A percentile compares a stretch with the other conserved stretches of the same genome.
These are phyloP conservation scores for Periplaneta americana DNA, from an alignment of 1,140 invertebrate species.

Conservation along the genomic window DNA sequence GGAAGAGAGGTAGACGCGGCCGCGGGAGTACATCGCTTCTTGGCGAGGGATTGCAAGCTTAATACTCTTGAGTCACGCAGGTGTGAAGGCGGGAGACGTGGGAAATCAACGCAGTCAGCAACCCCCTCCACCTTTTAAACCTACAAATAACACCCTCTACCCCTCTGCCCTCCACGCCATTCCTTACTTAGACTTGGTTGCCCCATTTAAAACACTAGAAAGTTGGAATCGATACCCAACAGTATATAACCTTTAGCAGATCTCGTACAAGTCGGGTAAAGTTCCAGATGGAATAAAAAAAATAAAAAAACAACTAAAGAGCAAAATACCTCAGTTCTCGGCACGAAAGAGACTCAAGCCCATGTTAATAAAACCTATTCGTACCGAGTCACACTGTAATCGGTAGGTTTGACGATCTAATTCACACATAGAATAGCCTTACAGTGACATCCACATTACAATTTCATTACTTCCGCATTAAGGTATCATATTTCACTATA, in stretches of 20 bases:
- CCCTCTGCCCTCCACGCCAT: not conserved
- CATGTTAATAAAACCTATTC: not conserved
- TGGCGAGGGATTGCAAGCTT: not conserved
- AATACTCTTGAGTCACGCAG: not conserved
- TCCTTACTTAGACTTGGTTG: not conserved
- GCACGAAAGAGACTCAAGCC: not conserved
- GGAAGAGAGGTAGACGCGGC: not conserved
- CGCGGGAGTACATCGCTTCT: not conserved
- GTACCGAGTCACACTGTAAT: not conserved
- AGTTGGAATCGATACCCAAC: not conserved
- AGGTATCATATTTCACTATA: too few species aligned
- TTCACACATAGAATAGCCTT: too few species aligned
- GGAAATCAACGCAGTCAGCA: not conserved
- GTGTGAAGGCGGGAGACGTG: not conserved
- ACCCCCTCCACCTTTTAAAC: not conserved
- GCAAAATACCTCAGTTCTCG: not conserved
- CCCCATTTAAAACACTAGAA: not conserved
- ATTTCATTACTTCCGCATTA: too few species aligned
- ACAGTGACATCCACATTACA: too few species aligned
- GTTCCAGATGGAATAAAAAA: not conserved
- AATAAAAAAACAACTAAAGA: not conserved
- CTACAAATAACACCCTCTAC: not conserved
- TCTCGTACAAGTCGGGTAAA: not conserved
- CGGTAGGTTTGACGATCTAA: not conserved
- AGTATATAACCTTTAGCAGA: not conserved